phyloP scores from a whole-genome alignment of 1,140 invertebrate genomes.

The Caerostris darwini region DNA sequence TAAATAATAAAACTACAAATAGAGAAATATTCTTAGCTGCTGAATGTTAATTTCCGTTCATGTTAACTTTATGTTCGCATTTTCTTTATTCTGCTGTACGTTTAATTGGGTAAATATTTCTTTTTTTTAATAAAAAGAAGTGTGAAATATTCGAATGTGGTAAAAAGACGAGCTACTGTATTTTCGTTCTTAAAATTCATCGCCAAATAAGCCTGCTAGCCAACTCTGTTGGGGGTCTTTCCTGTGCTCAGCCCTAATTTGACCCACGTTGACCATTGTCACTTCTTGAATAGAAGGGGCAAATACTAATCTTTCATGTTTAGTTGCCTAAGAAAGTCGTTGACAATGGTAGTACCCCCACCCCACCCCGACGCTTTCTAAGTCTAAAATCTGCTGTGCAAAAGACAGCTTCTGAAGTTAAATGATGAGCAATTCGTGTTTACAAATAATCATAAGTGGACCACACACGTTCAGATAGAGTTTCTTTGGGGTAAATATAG shows the following conservation, averaged over 20 bases:
- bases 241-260: neutral
- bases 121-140: too few relatives aligned
- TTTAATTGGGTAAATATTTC: too few relatives aligned
- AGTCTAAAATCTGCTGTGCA: neutral
- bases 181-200: neutral
- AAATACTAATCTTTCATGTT: conserved; percentile 1
- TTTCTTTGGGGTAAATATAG: too few relatives aligned
- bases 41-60: too few relatives aligned
- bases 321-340: neutral
- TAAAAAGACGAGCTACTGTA: too few relatives aligned
- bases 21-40: too few relatives aligned
- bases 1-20: too few relatives aligned
- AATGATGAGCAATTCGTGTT: neutral
- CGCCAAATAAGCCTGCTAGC: neutral
- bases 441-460: neutral
- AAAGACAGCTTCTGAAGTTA: neutral
- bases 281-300: neutral
- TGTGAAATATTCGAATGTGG: too few relatives aligned
- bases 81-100: too few relatives aligned
- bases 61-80: too few relatives aligned
- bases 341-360: conserved; percentile 6
- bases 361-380: neutral
- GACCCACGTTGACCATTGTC: neutral
- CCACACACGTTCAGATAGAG: too few relatives aligned
- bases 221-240: neutral